A percentile compares a stretch with the other conserved stretches of the same genome.
phyloP scores from a whole-genome alignment of 2,888 invertebrate species.

The Melinaea menophilus region DNA sequence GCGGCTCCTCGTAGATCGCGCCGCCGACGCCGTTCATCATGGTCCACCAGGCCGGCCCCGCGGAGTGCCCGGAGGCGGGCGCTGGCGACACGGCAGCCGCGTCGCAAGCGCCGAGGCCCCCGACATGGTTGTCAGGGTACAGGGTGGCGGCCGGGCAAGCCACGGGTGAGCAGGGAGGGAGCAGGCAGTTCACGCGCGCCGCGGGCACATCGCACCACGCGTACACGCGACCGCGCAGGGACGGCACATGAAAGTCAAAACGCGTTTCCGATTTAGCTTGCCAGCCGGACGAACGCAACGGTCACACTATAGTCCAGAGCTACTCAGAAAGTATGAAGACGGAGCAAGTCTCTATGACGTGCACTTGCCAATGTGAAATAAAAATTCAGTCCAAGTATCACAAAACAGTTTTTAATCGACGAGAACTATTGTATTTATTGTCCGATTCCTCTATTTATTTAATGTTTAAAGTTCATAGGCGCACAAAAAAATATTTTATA shows the following conservation, averaged over 20 bases:
- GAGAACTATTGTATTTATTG: constrained; percentile 2
- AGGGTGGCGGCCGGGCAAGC: constrained; percentile 89
- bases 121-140: constrained; percentile 87
- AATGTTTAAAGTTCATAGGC: constrained; percentile 23
- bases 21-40: constrained; percentile 90
- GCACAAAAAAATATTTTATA: constrained; percentile 31
- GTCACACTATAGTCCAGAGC: constrained; percentile 24
- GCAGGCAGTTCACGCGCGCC: constrained; percentile 73
- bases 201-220: constrained; percentile 76
- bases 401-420: constrained; percentile 24
- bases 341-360: constrained; percentile 29
- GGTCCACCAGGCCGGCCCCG: constrained; percentile 91
- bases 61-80: constrained; percentile 89
- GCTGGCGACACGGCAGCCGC: constrained; percentile 84
- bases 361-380: constrained; percentile 23
- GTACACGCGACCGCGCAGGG: constrained; percentile 69
- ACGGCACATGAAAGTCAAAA: constrained; percentile 77
- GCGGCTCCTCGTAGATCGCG: constrained; percentile 86
- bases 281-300: constrained; percentile 59
- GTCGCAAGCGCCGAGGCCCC: constrained; percentile 81
- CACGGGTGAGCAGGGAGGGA: constrained; percentile 81
- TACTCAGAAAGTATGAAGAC: constrained; percentile 30
- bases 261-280: constrained; percentile 74
- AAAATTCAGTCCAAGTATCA: constrained; percentile 37
- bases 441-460: constrained; percentile 12